Evolutionary conservation across 2,113 vertebrate species (phyloP).

Genomic region (Clarias batrachus): DNA sequence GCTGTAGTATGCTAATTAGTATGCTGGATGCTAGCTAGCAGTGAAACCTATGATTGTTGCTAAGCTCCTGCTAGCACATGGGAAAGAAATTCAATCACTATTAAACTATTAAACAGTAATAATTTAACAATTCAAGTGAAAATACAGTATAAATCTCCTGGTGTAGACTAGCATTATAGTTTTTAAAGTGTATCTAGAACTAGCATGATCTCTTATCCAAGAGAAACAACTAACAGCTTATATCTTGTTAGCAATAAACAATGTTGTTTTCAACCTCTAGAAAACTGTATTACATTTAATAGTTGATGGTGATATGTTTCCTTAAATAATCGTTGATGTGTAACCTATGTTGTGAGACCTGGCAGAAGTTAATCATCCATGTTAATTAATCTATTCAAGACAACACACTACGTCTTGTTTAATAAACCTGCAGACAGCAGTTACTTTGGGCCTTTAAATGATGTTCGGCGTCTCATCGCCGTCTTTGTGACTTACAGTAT

Average conservation of each 20-base stretch:
- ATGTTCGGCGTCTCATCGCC: not conserved
- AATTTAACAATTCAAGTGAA: not conserved
- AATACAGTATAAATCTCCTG: not conserved
- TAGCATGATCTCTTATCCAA: not conserved
- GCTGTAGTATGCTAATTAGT: not conserved
- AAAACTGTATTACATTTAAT: not conserved
- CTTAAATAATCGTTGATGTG: not conserved
- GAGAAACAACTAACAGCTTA: not conserved
- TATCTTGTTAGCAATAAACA: not conserved
- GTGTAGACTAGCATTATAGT: not conserved
- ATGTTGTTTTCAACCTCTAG: not conserved
- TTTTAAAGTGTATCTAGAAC: not conserved
- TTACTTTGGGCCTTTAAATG: not conserved
- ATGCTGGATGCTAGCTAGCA: not conserved
- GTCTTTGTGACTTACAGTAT: not conserved
- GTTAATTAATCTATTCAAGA: not conserved
- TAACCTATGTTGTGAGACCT: not conserved
- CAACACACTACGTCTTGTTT: not conserved
- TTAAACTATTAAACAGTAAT: not conserved
- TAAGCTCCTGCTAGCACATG: not conserved
- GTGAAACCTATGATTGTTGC: not conserved
- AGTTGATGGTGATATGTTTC: too few species aligned
- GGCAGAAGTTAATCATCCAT: not conserved
- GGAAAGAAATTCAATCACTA: not conserved
- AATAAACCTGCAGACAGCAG: not conserved